Evolutionary conservation across 1,140 invertebrate genomes (phyloP).

Genomic region (Polypedilum vanderplanki): DNA sequence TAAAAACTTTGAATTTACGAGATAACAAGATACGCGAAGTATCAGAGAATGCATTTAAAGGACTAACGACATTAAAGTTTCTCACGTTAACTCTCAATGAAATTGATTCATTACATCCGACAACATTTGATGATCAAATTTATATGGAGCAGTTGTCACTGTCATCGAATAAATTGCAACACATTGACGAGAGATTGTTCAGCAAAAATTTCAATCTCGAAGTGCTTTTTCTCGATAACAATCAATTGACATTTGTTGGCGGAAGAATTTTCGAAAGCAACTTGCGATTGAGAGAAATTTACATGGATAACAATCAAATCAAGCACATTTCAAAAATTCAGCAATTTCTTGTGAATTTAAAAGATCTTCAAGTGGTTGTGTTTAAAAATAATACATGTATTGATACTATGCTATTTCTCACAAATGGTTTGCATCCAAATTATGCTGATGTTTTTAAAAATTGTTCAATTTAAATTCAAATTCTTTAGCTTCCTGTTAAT

Average conservation of each 20-base stretch:
- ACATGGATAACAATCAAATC: conserved; percentile 19
- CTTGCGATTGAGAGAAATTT: not conserved
- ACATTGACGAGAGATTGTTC: conserved; percentile 1
- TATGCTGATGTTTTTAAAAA: not conserved
- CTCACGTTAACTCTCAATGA: not conserved
- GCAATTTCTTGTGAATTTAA: not conserved
- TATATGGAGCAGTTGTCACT: conserved; percentile 5
- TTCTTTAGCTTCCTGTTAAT: not conserved
- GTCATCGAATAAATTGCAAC: not conserved
- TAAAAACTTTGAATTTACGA: conserved; percentile 6
- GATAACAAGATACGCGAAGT: not conserved
- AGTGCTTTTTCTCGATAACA: conserved; percentile 21
- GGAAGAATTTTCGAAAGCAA: not conserved
- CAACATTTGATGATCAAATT: not conserved
- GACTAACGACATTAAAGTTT: not conserved
- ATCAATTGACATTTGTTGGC: not conserved
- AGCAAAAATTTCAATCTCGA: conserved; percentile 22
- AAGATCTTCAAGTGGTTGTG: not conserved
- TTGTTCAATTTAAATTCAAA: not conserved
- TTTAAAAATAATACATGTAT: not conserved
- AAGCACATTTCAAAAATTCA: not conserved
- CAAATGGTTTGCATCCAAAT: not conserved
- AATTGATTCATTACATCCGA: not conserved
- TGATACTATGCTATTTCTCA: not conserved
- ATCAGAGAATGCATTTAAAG: conserved; percentile 3